Evolutionary conservation across 2,797 vertebrate species (phyloP), one percentile per base, ranked within the genome.

Genomic region (Aldrovandia affinis): DNA sequence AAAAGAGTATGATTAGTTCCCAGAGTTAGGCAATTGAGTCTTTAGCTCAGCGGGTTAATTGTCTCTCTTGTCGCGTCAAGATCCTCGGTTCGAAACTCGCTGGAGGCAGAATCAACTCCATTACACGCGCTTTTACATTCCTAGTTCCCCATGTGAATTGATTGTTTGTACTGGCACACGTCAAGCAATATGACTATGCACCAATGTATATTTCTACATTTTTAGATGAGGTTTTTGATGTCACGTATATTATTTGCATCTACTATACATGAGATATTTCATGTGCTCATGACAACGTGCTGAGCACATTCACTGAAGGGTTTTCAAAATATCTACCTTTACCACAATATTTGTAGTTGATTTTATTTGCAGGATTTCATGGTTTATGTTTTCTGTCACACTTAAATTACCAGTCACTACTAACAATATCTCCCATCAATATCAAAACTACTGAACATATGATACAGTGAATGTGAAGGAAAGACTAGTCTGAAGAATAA

Each of bases 111-210:
- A n/a, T n/a, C n/a, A n/a, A n/a, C n/a, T n/a, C n/a, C n/a, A n/a
- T n/a, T n/a, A n/a, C n/a, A n/a, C n/a, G n/a, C 80, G 85, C 86
- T 87, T 90, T 89, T 87, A 89, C 89, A 87, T 88, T 86, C 84
- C 84, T 85, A 85, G 83, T 86, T 77, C 77, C 52, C 77, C 84
- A 83, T 87, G 57, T 81, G 85, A 81, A 90, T 87, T 86, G 85
- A 86, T 85, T 83, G 83, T 81, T 82, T 28, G 52, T 39, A 83
- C 36, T 36, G 55, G 83, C 39, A 70, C 83, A 61, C 61, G 63
- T 65, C 47, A 70, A n/a, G 80, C 75, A 50, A 18, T 52, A 47
- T 59, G 77, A 75, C 65, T 81, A 50, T 87, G 80, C n/a, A 78
- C 65, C 50, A 44, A 33, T 36, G 8, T 77, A 77, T 50, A 47